Evolutionary conservation across 2,888 invertebrate genomes (phyloP).

Genomic region (Diarsia mendica): DNA sequence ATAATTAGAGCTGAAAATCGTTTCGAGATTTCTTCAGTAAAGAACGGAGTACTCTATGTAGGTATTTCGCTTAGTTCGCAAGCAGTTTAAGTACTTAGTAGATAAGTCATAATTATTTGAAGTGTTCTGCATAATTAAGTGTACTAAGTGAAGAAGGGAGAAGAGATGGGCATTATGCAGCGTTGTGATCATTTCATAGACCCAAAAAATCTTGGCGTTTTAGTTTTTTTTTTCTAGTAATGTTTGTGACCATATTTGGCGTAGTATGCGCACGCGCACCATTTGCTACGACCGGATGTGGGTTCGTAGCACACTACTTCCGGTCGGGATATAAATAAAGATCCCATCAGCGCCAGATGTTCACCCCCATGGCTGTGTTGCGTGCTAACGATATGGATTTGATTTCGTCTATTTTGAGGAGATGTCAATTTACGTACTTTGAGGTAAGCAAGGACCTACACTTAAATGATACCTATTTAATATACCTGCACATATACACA

Average conservation of each 20-base stretch:
- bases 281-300: slow-evolving; percentile 82
- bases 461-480: background rate
- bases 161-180: background rate
- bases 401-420: slow-evolving; percentile 30
- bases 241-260: slow-evolving; percentile 53
- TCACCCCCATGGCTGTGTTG: slow-evolving; percentile 73
- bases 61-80: slow-evolving; percentile 16
- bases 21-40: slow-evolving; percentile 35
- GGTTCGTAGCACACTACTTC: slow-evolving; percentile 82
- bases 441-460: background rate
- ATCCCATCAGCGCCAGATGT: slow-evolving; percentile 83
- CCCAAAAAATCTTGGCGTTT: background rate
- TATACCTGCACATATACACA: background rate
- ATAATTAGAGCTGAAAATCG: slow-evolving; percentile 43
- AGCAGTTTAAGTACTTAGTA: slow-evolving; percentile 11
- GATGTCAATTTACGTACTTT: background rate
- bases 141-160: background rate
- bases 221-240: slow-evolving; percentile 17
- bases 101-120: slow-evolving; percentile 12
- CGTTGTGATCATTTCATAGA: background rate
- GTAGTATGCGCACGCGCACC: slow-evolving; percentile 70
- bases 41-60: slow-evolving; percentile 5
- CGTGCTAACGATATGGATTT: slow-evolving; percentile 34
- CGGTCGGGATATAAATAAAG: slow-evolving; percentile 85
- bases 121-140: slow-evolving; percentile 11